These are phyloP conservation scores for Sebastes diaconus DNA, from an alignment of 2,797 vertebrate genomes.

Conservation along the genomic window DNA sequence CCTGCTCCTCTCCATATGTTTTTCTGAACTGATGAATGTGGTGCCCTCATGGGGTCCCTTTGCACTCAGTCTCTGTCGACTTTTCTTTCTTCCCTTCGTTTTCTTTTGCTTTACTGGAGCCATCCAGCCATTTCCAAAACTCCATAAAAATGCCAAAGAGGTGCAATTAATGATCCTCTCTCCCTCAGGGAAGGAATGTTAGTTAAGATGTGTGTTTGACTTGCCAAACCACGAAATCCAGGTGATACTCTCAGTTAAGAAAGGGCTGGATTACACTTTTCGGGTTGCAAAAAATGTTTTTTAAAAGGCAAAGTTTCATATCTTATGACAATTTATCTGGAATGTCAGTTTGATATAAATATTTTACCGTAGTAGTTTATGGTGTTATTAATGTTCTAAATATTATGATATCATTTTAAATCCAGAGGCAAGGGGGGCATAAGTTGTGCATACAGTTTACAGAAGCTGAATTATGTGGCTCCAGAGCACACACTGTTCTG, in stretches of 20 bases:
- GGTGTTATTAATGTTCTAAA: conserved; percentile 5
- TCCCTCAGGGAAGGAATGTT: conserved; percentile 53
- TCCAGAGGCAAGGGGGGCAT: neutral
- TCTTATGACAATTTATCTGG: neutral
- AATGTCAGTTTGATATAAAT: conserved; percentile 33
- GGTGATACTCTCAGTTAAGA: neutral
- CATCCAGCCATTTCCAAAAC: conserved; percentile 54
- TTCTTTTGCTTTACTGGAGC: conserved; percentile 39
- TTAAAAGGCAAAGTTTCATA: neutral
- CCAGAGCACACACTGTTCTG: neutral
- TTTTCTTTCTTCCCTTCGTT: conserved; percentile 25
- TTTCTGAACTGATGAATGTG: conserved; percentile 47
- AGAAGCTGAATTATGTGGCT: conserved; percentile 27
- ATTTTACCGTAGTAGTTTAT: conserved; percentile 4
- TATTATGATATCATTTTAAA: conserved; percentile 11
- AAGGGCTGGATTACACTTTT: neutral
- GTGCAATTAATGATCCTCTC: conserved; percentile 61
- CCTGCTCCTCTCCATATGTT: conserved; percentile 44
- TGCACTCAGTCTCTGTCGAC: conserved; percentile 62
- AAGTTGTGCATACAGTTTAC: conserved; percentile 6
- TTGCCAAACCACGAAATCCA: neutral
- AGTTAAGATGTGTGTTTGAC: conserved; percentile 28
- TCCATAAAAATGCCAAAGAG: conserved; percentile 65
- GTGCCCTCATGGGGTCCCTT: conserved; percentile 46
- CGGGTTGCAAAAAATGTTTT: neutral